These are phyloP conservation scores for Mustela lutreola DNA, from an alignment of 2,113 vertebrate genomes.

Conservation along the genomic window DNA sequence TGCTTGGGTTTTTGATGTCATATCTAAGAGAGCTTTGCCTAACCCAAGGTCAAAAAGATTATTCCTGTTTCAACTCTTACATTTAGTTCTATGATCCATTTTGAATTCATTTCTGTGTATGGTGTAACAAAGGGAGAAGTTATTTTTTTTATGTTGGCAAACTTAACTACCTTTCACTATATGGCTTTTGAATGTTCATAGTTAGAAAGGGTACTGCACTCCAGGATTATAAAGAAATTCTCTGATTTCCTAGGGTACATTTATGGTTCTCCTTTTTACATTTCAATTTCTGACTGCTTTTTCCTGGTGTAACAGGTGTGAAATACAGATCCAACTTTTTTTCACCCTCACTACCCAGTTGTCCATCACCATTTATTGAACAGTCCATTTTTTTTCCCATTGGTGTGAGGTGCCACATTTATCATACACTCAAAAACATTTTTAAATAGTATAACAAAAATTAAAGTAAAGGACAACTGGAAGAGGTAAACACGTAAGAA, in stretches of 20 bases:
- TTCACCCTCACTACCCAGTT: neutral
- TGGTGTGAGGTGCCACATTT: neutral
- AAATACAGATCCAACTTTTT: neutral
- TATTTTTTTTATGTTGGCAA: neutral
- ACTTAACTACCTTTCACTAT: neutral
- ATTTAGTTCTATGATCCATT: conserved; percentile 27
- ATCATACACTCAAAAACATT: conserved; percentile 17
- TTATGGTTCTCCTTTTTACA: neutral
- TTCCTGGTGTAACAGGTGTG: neutral
- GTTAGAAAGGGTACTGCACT: neutral
- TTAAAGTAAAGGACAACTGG: neutral
- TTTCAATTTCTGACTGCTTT: neutral
- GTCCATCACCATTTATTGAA: neutral
- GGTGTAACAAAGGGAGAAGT: neutral
- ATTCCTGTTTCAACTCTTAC: neutral
- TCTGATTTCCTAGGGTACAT: conserved; percentile 7
- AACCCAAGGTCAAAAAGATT: neutral
- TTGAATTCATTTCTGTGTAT: conserved; percentile 38
- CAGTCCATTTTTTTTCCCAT: neutral
- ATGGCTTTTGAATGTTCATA: conserved; percentile 42
- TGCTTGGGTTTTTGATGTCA: neutral
- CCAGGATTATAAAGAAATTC: neutral
- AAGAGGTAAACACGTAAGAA: neutral
- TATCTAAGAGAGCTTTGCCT: neutral
- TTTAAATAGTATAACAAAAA: neutral